Evolutionary conservation across 2,888 invertebrate species (phyloP).

Genomic region (Tetranychus truncatus): DNA sequence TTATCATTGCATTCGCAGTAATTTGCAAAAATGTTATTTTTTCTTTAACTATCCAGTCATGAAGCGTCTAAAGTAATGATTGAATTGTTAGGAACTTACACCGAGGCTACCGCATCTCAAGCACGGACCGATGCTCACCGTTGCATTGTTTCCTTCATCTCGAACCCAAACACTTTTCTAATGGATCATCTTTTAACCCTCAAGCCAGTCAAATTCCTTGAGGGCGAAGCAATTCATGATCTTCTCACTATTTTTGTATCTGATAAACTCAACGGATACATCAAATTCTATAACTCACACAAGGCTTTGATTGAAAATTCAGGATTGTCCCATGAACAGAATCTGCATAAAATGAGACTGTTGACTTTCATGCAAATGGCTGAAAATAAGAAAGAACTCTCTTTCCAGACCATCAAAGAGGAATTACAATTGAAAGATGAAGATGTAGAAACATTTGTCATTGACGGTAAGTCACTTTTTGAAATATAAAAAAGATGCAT

Average conservation of each 20-base stretch:
- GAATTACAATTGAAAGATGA: constrained; percentile 68
- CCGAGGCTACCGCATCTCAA: constrained; percentile 85
- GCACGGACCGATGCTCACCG: constrained; percentile 87
- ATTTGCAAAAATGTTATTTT: background rate
- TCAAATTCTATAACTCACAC: constrained; percentile 75
- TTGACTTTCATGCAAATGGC: constrained; percentile 94
- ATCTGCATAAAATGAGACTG: constrained; percentile 88
- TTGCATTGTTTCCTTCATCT: constrained; percentile 84
- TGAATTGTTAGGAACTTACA: constrained; percentile 84
- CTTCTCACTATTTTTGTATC: constrained; percentile 82
- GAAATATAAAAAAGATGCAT: no score
- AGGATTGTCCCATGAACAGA: constrained; percentile 72
- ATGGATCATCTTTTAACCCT: constrained; percentile 79
- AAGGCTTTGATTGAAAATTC: constrained; percentile 58
- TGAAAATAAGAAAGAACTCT: constrained; percentile 74
- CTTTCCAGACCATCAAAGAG: constrained; percentile 67
- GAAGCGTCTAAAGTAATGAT: constrained; percentile 90
- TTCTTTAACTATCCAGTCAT: constrained; percentile 42
- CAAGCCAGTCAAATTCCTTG: constrained; percentile 82
- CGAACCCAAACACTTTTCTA: constrained; percentile 83
- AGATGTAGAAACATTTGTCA: constrained; percentile 87
- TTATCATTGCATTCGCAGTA: background rate
- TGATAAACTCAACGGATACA: constrained; percentile 75
- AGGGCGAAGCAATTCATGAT: constrained; percentile 86
- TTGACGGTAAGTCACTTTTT: constrained; percentile 46